Percentiles rank a stretch among this genome's conserved stretches.
Conservation (phyloP, 2,888 invertebrate genomes). For the Andrena hattorfiana region DNA sequence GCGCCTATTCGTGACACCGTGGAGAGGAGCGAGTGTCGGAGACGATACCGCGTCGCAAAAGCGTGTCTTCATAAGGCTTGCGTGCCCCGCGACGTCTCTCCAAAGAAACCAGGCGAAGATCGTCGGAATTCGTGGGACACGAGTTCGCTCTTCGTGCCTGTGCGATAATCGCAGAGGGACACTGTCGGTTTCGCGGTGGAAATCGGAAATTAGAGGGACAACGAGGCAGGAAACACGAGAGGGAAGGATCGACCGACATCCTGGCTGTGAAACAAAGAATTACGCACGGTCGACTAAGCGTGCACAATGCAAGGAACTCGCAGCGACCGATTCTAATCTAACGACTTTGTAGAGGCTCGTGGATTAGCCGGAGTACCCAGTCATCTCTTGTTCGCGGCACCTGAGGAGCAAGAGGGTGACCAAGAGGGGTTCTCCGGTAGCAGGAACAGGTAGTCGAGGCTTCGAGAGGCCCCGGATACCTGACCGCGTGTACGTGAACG, state of each 20-base stretch:
- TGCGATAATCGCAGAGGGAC: neutral
- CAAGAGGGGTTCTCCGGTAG: slow-evolving; percentile 49
- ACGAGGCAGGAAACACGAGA: neutral
- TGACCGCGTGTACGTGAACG: slow-evolving; percentile 53
- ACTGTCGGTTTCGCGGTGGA: slow-evolving; percentile 11
- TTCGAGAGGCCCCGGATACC: slow-evolving; percentile 58
- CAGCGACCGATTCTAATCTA: slow-evolving; percentile 68
- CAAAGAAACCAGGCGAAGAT: slow-evolving; percentile 1
- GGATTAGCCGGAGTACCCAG: slow-evolving; percentile 41
- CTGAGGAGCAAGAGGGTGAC: neutral
- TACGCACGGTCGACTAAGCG: slow-evolving; percentile 71
- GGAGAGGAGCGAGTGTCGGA: neutral
- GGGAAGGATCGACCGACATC: neutral
- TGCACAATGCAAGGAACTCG: slow-evolving; percentile 69
- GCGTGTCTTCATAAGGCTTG: neutral
- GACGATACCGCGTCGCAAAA: neutral
- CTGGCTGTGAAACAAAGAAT: slow-evolving; percentile 67
- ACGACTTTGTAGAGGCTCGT: slow-evolving; percentile 31
- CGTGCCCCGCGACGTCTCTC: neutral
- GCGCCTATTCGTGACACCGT: neutral
- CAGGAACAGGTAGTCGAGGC: slow-evolving; percentile 68
- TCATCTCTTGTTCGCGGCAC: slow-evolving; percentile 36
- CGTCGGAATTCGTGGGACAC: neutral
- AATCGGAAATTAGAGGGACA: neutral
- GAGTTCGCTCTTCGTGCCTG: slow-evolving; percentile 3